Base-by-base conservation (phyloP, 2,888 invertebrate genomes). In the Rotaria magnacalcarata region DNA sequence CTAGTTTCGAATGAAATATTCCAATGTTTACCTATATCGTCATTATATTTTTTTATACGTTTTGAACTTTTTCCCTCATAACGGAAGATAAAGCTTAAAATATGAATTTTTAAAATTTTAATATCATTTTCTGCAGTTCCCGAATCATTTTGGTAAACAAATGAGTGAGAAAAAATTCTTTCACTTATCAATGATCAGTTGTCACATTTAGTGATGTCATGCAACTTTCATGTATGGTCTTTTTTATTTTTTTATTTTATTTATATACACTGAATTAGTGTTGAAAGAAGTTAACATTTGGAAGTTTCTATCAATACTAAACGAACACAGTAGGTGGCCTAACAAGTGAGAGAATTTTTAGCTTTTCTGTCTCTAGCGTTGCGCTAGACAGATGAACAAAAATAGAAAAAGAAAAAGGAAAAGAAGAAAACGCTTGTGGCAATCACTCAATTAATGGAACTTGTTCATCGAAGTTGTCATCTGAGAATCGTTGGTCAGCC, bases 371-470 rank as follows among this genome's bases (percentile, higher is more conserved):
- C 34, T 34, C 11, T 34, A 34, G 67, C 67, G 34, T 67, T 34
- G 34, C 34, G 16, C 34, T 67, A 67, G 67, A 67, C 67, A 67
- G 67, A 67, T 67, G 67, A 67, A 67, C 67, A 41, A 34, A n/a
- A 80, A 24, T 11, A 41, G 16, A 52, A 16, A 52, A 52, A 52
- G 47, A 4, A 47, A 47, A 47, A 47, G 47, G 11, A 75, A 41
- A 75, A 34, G 34, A 75, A 75, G 50, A 80, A n/a, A 80, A 80
- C 47, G 80, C 80, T 80, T 80, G 24, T 80, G 24, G 80, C 80
- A 80, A 80, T 80, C 47, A 47, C 47, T 47, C 80, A 80, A 80
- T 80, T 80, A 80, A 80, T 47, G 47, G 16, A 47, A 80, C 80
- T 67, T 67, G 67, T 67, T 67, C 67, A 27, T 67, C 67, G 67